A percentile compares a stretch with the other conserved stretches of the same genome.
Conservation (phyloP, 30 jellyfish, hydroid and myxozoan species). For the Pelagia noctiluca region DNA sequence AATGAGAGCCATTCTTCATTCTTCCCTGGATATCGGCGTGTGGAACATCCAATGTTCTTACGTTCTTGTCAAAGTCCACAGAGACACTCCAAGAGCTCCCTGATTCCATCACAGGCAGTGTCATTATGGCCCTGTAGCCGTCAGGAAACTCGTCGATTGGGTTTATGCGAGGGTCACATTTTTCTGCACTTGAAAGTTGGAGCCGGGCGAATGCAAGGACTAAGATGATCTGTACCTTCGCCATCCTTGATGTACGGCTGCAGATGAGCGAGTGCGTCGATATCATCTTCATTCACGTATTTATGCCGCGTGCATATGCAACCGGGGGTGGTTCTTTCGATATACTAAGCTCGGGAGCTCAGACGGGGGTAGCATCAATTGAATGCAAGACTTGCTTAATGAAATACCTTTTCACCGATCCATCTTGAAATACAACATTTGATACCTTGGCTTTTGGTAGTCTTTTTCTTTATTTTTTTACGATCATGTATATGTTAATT, state of each 20-base stretch:
- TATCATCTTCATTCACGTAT: too few relatives aligned
- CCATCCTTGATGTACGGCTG: not conserved
- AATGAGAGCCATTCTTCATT: slow-evolving; percentile 10
- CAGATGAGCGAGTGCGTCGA: too few relatives aligned
- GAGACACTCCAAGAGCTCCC: slow-evolving; percentile 29
- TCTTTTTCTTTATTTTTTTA: too few relatives aligned
- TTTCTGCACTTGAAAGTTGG: slow-evolving; percentile 7
- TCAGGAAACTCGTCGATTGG: slow-evolving; percentile 31
- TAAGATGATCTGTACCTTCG: not conserved
- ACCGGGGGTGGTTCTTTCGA: too few relatives aligned
- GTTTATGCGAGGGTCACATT: slow-evolving; percentile 21
- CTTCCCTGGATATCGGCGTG: slow-evolving; percentile 40
- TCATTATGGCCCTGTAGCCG: slow-evolving; percentile 44
- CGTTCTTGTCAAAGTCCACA: slow-evolving; percentile 36
- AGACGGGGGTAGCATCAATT: too few relatives aligned
- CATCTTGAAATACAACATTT: too few relatives aligned
- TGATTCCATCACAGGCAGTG: slow-evolving; percentile 34
- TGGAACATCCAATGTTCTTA: slow-evolving; percentile 40
- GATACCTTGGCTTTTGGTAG: too few relatives aligned
- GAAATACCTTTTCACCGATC: too few relatives aligned
- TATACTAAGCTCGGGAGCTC: too few relatives aligned
- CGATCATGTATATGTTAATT: too few relatives aligned
- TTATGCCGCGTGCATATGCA: too few relatives aligned
- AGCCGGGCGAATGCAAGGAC: not conserved
- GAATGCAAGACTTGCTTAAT: too few relatives aligned